Evolutionary conservation across 2,888 invertebrate genomes (phyloP), one percentile per base, ranked within the genome.

Genomic region (Xylota sylvarum): DNA sequence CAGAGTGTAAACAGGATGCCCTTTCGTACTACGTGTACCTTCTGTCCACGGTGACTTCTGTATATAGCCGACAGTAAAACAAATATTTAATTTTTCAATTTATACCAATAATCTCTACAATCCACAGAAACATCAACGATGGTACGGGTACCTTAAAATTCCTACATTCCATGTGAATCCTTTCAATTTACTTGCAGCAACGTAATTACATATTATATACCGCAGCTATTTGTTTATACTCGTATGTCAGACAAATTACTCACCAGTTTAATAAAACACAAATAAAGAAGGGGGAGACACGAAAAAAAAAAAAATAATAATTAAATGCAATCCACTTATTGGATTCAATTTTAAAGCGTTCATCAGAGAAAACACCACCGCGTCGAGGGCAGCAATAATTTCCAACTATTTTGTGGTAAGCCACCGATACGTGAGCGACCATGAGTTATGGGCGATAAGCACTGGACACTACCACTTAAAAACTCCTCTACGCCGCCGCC

Each of bases 391-490:
- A 78, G 78, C 77, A 78, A 82, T 86, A 86, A 86, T 86, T 86
- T 67, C 73, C 82, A 86, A 86, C 82, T 82, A 86, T 82, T 86
- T 86, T 82, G 86, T 78, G 86, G 86, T 86, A 86, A 86, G 73
- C 86, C 86, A 86, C 86, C 86, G 78, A 86, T 86, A 86, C 86
- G 86, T 86, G 86, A 86, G 82, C 82, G 86, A 69, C 86, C 82
- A 86, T 82, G 86, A 86, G 86, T 82, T 86, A 86, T 86, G 82
- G 86, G 73, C 70, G 85, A 81, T 81, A 85, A 85, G 85, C 76
- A 76, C 73, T 62, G 86, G 67, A 82, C 77, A 78, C 77, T 62
- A 77, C 58, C 69, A 65, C 65, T 81, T 77, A 62, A 30, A n/a
- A 72, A 50, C 65, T 73, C 60, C 60, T 46, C 55, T 62, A 52